phyloP scores from a whole-genome alignment of 2,113 vertebrate species.

The Hassar affinis region DNA sequence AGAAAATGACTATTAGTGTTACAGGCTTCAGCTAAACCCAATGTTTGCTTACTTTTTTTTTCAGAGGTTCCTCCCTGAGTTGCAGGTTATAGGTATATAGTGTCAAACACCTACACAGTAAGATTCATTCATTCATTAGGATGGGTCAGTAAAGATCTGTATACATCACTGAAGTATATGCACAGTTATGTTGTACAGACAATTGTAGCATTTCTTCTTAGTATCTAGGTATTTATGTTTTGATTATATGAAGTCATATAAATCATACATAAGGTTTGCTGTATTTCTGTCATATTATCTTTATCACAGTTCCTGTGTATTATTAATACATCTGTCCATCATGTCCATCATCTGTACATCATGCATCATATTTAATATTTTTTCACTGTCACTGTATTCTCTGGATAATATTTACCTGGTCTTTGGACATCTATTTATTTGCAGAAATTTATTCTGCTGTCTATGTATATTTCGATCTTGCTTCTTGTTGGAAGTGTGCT shows the following conservation, averaged over 20 bases:
- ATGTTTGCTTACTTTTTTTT: neutral
- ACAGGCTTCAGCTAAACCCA: neutral
- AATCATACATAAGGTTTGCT: neutral
- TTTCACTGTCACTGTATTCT: too few species aligned
- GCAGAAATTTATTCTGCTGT: too few species aligned
- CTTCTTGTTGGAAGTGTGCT: too few species aligned
- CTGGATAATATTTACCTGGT: too few species aligned
- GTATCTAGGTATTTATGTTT: too few species aligned
- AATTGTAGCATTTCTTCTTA: neutral
- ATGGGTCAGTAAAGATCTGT: neutral
- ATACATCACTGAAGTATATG: neutral
- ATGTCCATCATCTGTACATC: too few species aligned
- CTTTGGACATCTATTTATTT: too few species aligned
- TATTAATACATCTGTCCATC: too few species aligned
- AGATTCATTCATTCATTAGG: neutral
- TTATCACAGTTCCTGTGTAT: constrained; percentile 7
- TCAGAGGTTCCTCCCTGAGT: neutral
- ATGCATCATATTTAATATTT: too few species aligned
- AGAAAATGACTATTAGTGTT: neutral
- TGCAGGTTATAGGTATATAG: neutral
- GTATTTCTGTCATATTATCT: neutral
- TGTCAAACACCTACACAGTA: neutral
- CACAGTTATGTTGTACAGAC: neutral
- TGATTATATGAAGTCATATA: neutral
- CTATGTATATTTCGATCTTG: too few species aligned